Conservation (phyloP, 2,113 vertebrate species). For the Brachyistius frenatus region DNA sequence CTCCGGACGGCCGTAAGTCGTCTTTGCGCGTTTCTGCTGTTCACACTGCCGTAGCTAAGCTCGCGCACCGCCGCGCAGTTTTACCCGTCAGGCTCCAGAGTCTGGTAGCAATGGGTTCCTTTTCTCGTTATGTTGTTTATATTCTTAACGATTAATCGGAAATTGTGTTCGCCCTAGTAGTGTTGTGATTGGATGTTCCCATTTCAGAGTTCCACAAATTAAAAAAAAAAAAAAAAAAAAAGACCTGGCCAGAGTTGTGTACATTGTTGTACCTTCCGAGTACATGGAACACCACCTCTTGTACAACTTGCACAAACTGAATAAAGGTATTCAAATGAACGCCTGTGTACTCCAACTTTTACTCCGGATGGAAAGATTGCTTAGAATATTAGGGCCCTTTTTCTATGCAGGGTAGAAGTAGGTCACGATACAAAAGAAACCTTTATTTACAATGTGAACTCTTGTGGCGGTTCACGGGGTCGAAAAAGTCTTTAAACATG, state of each 20-base stretch:
- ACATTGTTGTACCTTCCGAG: slow-evolving; percentile 61
- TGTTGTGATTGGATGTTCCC: slow-evolving; percentile 79
- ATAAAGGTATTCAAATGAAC: slow-evolving; percentile 79
- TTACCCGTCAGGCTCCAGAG: too few species aligned
- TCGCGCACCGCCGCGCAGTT: too few species aligned
- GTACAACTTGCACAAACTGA: slow-evolving; percentile 81
- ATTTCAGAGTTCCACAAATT: slow-evolving; percentile 64
- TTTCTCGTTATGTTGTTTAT: too few species aligned
- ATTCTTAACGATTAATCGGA: too few species aligned
- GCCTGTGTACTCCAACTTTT: neutral
- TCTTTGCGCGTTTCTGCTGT: too few species aligned
- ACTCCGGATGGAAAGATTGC: neutral
- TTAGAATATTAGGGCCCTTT: neutral
- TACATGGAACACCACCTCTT: slow-evolving; percentile 61
- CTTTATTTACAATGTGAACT: neutral
- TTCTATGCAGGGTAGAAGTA: too few species aligned
- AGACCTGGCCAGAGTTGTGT: slow-evolving; percentile 65
- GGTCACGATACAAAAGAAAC: neutral
- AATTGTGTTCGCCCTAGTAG: neutral
- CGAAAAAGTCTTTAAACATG: neutral
- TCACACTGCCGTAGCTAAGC: too few species aligned
- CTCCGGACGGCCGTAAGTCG: too few species aligned
- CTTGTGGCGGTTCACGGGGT: neutral
- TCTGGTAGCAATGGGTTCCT: too few species aligned
- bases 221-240: slow-evolving; percentile 12